phyloP scores from a whole-genome alignment of 2,888 invertebrate genomes.

The Dermolepida albohirtum region DNA sequence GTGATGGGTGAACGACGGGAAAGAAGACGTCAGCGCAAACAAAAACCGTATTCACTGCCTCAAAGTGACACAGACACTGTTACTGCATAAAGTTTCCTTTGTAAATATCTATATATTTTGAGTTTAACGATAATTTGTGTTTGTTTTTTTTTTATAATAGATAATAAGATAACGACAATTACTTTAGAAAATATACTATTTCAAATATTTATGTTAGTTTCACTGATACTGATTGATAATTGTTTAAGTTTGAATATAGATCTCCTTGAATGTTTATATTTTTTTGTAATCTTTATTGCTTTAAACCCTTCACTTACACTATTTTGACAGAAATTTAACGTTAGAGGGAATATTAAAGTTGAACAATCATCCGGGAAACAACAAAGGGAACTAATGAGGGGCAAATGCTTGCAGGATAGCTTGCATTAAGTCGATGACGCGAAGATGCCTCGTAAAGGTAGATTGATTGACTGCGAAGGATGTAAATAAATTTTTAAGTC shows the following conservation, averaged over 20 bases:
- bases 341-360: too few species aligned
- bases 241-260: conserved; percentile 44
- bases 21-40: conserved; percentile 81
- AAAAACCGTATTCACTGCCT: conserved; percentile 76
- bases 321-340: too few species aligned
- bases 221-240: conserved; percentile 40
- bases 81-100: conserved; percentile 55
- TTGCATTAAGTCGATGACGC: too few species aligned
- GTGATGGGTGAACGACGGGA: conserved; percentile 93
- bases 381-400: too few species aligned
- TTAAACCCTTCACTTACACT: background rate
- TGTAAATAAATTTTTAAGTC: too few species aligned
- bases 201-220: conserved; percentile 45
- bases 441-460: too few species aligned
- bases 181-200: conserved; percentile 47
- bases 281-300: conserved; percentile 25
- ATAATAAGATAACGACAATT: conserved; percentile 44
- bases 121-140: conserved; percentile 52
- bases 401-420: too few species aligned
- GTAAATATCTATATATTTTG: conserved; percentile 46
- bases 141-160: conserved; percentile 51
- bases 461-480: too few species aligned
- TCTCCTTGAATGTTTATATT: conserved; percentile 38
- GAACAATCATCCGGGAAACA: too few species aligned
- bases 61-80: conserved; percentile 64